Conservation (phyloP, 2,113 vertebrate species). For the Pipra filicauda region DNA sequence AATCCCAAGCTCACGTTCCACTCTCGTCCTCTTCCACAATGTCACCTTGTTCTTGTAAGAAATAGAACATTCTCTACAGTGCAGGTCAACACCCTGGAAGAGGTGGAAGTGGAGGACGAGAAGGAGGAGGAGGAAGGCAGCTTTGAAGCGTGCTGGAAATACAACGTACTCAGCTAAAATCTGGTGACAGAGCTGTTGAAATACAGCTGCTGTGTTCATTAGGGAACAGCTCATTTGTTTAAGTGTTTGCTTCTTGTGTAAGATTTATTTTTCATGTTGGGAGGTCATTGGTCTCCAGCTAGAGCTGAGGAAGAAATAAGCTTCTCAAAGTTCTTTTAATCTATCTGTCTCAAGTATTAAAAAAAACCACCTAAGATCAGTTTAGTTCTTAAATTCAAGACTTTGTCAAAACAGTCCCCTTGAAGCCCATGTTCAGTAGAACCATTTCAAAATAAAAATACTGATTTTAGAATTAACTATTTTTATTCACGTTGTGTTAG, state of each 20-base stretch:
- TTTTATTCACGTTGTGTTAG: background rate
- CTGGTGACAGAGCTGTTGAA: background rate
- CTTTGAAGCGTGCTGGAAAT: background rate
- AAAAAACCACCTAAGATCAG: background rate
- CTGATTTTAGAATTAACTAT: background rate
- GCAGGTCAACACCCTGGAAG: background rate
- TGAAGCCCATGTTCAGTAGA: background rate
- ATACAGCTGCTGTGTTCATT: background rate
- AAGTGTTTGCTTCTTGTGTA: background rate
- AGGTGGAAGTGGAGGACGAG: background rate
- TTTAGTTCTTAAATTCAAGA: background rate
- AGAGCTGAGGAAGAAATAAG: background rate
- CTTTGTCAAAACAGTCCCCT: background rate
- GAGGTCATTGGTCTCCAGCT: background rate
- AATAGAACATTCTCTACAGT: background rate
- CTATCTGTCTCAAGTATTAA: background rate
- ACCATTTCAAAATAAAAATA: background rate
- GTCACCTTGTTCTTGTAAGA: conserved; percentile 34
- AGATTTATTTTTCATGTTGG: background rate
- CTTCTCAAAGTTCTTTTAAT: background rate
- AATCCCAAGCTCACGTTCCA: conserved; percentile 28
- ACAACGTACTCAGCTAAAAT: background rate
- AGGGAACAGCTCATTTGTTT: background rate
- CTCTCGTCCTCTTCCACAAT: conserved; percentile 10
- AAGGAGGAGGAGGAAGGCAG: conserved; percentile 10